Evolutionary conservation across 2,888 invertebrate species (phyloP), one percentile per base, ranked within the genome.

Genomic region (Dynastes maya): DNA sequence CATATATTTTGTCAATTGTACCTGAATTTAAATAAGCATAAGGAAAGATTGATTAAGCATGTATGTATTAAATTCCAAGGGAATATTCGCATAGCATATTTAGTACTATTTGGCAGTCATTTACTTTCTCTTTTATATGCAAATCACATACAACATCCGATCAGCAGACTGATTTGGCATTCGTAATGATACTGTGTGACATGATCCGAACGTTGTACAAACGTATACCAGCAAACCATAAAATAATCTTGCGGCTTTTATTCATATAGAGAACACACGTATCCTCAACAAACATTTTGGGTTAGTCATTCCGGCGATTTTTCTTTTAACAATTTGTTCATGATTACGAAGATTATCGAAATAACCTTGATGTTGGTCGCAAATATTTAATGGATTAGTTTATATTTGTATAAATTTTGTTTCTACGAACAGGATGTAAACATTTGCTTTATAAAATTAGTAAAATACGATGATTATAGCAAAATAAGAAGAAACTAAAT

Each of bases 61-160:
- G 8, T 13, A 55, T 55, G 22, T 71, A 71, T 11, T 55, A 71
- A 53, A 71, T 71, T 58, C 71, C 29, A 53, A 16, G 16, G 11
- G 58, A 37, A 71, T 71, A 71, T 55, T 37, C 32, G 32, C 37
- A 16, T 58, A 8, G 58, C 40, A 71, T 71, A 32, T 71, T 64
- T 70, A 71, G 58, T 32, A 58, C 37, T 55, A 32, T 71, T 16
- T 55, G 37, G 16, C 55, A 22, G 29, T 71, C 37, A 40, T 71
- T 58, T 71, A 58, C 71, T 71, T 71, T 58, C 71, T 58, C 71
- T 71, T 58, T 22, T 58, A 58, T 55, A 71, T 55, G 53, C 71
- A 58, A 71, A 55, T 71, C 71, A 71, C 71, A 45, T 45, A 71
- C 37, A 55, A 71, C 71, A 71, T 71, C 71, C 71, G 71, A 71